Percentiles rank a stretch among this genome's conserved stretches.
phyloP scores from a whole-genome alignment of 2,888 invertebrate species.

The Netelia melanura region DNA sequence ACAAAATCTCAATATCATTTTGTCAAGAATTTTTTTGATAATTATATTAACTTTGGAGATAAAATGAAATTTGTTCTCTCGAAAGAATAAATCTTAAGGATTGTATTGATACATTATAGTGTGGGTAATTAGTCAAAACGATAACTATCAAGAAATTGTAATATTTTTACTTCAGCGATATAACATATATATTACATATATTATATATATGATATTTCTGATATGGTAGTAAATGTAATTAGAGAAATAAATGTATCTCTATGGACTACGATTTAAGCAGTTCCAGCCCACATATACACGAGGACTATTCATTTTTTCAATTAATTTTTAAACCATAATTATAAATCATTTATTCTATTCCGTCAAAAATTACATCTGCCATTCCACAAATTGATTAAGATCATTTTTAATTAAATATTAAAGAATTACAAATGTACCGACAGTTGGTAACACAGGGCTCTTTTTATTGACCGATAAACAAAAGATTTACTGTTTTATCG shows the following conservation, averaged over 20 bases:
- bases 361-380: too few relatives aligned
- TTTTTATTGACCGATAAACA: neutral
- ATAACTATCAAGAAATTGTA: slow-evolving; percentile 54
- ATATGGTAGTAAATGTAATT: slow-evolving; percentile 64
- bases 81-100: slow-evolving; percentile 21
- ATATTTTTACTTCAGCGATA: slow-evolving; percentile 60
- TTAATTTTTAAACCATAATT: neutral
- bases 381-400: too few relatives aligned
- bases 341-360: neutral
- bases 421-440: too few relatives aligned
- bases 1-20: slow-evolving; percentile 1
- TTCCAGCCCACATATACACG: neutral
- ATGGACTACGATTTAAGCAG: slow-evolving; percentile 7
- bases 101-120: slow-evolving; percentile 7
- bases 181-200: slow-evolving; percentile 30
- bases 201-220: slow-evolving; percentile 62
- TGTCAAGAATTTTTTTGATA: slow-evolving; percentile 8
- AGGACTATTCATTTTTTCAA: neutral
- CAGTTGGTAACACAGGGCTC: neutral
- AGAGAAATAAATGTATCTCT: slow-evolving; percentile 51
- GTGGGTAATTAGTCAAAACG: slow-evolving; percentile 18
- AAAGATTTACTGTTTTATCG: neutral
- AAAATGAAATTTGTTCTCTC: slow-evolving; percentile 8
- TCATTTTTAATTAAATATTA: too few relatives aligned
- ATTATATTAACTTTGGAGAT: neutral